phyloP scores from a whole-genome alignment of 1,140 invertebrate genomes.

The Drosophila setifemur region DNA sequence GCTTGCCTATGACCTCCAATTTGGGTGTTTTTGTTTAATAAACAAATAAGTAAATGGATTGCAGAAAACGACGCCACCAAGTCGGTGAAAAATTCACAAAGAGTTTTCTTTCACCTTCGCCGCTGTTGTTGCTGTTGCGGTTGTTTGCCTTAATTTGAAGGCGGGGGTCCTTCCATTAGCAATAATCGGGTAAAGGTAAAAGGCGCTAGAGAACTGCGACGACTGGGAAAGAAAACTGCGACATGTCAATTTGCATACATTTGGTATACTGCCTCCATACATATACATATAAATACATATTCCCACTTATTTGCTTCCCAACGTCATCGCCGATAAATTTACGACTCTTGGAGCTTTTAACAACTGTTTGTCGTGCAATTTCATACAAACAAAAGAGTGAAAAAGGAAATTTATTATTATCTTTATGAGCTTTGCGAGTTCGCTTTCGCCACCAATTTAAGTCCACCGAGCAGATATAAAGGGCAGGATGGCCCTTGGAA shows the following conservation, averaged over 20 bases:
- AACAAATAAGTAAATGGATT: conserved; percentile 67
- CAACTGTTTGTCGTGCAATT: conserved; percentile 74
- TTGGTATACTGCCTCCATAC: neutral
- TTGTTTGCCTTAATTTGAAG: conserved; percentile 50
- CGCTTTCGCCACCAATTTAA: conserved; percentile 35
- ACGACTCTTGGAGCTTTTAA: conserved; percentile 67
- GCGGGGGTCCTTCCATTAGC: conserved; percentile 61
- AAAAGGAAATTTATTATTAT: conserved; percentile 57
- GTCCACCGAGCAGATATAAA: neutral
- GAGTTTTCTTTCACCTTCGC: conserved; percentile 31
- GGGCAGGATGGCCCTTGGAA: conserved; percentile 1
- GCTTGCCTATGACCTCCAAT: conserved; percentile 55
- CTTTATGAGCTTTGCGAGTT: conserved; percentile 62
- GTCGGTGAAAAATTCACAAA: conserved; percentile 51
- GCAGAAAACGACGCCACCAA: conserved; percentile 57
- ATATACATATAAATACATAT: too few relatives aligned
- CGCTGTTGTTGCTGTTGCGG: neutral
- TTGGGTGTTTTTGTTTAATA: conserved; percentile 74
- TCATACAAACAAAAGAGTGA: conserved; percentile 22
- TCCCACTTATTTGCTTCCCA: neutral
- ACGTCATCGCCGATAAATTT: conserved; percentile 36
- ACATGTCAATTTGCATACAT: conserved; percentile 41
- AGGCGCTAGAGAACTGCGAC: conserved; percentile 12
- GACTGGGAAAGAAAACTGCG: too few relatives aligned
- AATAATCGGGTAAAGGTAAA: conserved; percentile 45